Evolutionary conservation across 2,888 invertebrate genomes (phyloP).

Genomic region (Eupithecia subfuscata): DNA sequence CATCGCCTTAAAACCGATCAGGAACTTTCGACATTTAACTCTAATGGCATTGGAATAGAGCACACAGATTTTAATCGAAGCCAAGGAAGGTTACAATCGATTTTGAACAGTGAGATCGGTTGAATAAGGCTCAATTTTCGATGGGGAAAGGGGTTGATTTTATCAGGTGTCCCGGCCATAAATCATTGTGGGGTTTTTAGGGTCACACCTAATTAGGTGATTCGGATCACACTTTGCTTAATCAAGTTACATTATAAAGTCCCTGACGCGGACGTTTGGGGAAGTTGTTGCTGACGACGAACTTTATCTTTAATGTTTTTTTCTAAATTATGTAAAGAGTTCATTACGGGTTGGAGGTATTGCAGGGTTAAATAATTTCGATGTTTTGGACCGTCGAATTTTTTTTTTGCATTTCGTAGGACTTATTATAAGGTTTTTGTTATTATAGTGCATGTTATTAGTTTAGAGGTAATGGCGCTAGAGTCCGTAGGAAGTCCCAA

Average conservation of each 20-base stretch:
- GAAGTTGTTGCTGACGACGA: slow-evolving; percentile 13
- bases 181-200: slow-evolving; percentile 46
- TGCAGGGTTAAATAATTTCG: background rate
- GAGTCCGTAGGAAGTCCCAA: too few species aligned
- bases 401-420: too few species aligned
- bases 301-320: background rate
- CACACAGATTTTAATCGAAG: slow-evolving; percentile 11
- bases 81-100: slow-evolving; percentile 6
- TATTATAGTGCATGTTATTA: too few species aligned
- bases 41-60: slow-evolving; percentile 25
- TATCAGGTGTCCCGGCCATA: slow-evolving; percentile 41
- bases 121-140: slow-evolving; percentile 31
- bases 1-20: slow-evolving; percentile 33
- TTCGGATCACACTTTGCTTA: slow-evolving; percentile 44
- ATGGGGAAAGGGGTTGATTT: slow-evolving; percentile 35
- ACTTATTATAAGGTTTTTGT: too few species aligned
- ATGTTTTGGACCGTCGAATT: background rate
- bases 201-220: slow-evolving; percentile 46
- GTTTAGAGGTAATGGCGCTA: too few species aligned
- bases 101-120: slow-evolving; percentile 15
- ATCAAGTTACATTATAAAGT: slow-evolving; percentile 34
- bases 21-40: slow-evolving; percentile 30
- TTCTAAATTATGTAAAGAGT: background rate
- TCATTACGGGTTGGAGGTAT: background rate
- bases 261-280: slow-evolving; percentile 24